Conservation (phyloP, 2,888 invertebrate species). For the Coleophora flavipennella region DNA sequence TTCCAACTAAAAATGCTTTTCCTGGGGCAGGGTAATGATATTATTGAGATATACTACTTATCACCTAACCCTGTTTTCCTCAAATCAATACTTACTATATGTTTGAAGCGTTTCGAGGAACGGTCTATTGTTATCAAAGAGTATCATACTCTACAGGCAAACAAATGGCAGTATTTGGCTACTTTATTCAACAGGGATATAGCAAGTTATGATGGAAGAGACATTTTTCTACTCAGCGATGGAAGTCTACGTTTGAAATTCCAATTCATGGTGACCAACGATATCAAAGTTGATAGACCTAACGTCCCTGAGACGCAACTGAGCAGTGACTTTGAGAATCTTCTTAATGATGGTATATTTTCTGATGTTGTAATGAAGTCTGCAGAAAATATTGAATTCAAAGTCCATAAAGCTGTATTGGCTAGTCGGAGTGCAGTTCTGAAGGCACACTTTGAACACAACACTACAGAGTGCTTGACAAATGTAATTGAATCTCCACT, state of each 20-base stretch:
- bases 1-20: slow-evolving; percentile 62
- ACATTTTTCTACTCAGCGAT: slow-evolving; percentile 46
- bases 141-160: slow-evolving; percentile 53
- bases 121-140: slow-evolving; percentile 56
- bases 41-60: slow-evolving; percentile 56
- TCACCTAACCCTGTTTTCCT: slow-evolving; percentile 51
- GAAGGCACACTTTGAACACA: slow-evolving; percentile 61
- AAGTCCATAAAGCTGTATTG: slow-evolving; percentile 56
- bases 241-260: slow-evolving; percentile 56
- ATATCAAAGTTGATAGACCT: slow-evolving; percentile 45
- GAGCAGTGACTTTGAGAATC: slow-evolving; percentile 52
- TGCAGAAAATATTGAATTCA: slow-evolving; percentile 46
- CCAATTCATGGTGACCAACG: slow-evolving; percentile 56
- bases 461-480: slow-evolving; percentile 52
- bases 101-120: slow-evolving; percentile 55
- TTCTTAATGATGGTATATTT: slow-evolving; percentile 48
- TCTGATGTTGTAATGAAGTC: slow-evolving; percentile 60
- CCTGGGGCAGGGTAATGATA: slow-evolving; percentile 51
- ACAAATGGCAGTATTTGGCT: slow-evolving; percentile 61
- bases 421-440: slow-evolving; percentile 57
- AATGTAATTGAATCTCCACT: slow-evolving; percentile 52
- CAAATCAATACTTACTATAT: slow-evolving; percentile 52
- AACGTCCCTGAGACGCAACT: slow-evolving; percentile 46
- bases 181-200: slow-evolving; percentile 55
- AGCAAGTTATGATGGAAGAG: slow-evolving; percentile 41